phyloP scores from a whole-genome alignment of 64 coral and sea anemone species.

The Porites lutea region DNA sequence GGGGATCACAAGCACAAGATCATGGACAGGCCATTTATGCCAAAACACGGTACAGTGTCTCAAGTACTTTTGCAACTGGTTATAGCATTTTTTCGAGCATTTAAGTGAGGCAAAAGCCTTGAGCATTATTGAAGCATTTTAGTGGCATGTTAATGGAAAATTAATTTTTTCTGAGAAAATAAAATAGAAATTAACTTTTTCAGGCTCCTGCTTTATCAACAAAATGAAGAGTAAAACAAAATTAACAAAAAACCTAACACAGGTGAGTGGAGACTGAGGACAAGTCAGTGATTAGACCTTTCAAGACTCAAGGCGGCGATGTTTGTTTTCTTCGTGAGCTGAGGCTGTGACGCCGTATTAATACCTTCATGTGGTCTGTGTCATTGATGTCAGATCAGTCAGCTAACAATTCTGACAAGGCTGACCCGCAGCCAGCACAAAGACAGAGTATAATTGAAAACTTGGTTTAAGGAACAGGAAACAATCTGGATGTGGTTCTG shows the following conservation, averaged over 20 bases:
- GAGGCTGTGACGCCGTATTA: neutral
- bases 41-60: no score
- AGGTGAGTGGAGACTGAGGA: neutral
- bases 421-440: slow-evolving; percentile 13
- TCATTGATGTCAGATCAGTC: slow-evolving; percentile 44
- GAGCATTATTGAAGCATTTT: slow-evolving; percentile 42
- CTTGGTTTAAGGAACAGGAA: no score
- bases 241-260: neutral
- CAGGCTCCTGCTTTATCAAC: neutral
- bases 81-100: no score
- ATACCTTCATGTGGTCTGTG: neutral
- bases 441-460: no score
- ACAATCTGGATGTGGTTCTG: no score
- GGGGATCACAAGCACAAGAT: no score
- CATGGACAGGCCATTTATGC: no score
- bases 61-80: no score
- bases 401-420: slow-evolving; percentile 53
- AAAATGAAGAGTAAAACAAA: neutral
- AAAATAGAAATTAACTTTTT: neutral
- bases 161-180: neutral
- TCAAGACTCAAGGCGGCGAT: neutral
- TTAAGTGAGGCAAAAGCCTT: no score
- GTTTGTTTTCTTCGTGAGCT: slow-evolving; percentile 33
- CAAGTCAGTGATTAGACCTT: slow-evolving; percentile 24
- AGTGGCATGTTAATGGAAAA: slow-evolving; percentile 1